Evolutionary conservation across 2,797 vertebrate genomes (phyloP).

Genomic region (Sebastes diaconus): DNA sequence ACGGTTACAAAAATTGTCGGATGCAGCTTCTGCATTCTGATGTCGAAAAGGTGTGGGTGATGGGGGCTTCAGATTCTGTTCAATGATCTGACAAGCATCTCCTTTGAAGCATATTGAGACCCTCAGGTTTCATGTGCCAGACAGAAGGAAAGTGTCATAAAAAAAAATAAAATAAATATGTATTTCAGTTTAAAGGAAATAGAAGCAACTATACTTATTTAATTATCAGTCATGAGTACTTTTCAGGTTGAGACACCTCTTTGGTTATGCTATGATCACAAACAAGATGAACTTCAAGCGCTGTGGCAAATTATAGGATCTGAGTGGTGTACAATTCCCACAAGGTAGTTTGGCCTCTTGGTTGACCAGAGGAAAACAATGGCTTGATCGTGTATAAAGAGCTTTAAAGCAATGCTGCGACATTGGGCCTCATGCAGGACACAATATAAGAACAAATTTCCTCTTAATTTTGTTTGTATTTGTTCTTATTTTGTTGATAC

Average conservation of each 20-base stretch:
- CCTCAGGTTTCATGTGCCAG: no score
- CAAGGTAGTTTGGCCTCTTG: not conserved
- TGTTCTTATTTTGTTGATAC: no score
- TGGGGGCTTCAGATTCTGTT: no score
- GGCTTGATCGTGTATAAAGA: not conserved
- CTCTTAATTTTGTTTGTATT: not conserved
- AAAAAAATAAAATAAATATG: no score
- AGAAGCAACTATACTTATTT: fast-evolving
- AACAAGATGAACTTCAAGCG: not conserved
- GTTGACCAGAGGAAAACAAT: not conserved
- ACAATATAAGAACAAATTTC: not conserved
- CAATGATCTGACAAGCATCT: no score
- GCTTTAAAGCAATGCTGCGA: not conserved
- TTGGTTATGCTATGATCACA: not conserved
- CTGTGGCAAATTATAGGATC: not conserved
- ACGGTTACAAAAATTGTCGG: no score
- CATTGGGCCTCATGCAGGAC: not conserved
- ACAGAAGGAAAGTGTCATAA: no score
- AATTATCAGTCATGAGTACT: not conserved
- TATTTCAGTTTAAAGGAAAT: no score
- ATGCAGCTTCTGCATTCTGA: no score
- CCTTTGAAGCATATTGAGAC: no score
- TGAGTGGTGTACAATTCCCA: not conserved
- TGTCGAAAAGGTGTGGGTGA: no score
- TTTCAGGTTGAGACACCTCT: not conserved